Evolutionary conservation across 2,888 invertebrate species (phyloP).

Genomic region (Catocala nupta): DNA sequence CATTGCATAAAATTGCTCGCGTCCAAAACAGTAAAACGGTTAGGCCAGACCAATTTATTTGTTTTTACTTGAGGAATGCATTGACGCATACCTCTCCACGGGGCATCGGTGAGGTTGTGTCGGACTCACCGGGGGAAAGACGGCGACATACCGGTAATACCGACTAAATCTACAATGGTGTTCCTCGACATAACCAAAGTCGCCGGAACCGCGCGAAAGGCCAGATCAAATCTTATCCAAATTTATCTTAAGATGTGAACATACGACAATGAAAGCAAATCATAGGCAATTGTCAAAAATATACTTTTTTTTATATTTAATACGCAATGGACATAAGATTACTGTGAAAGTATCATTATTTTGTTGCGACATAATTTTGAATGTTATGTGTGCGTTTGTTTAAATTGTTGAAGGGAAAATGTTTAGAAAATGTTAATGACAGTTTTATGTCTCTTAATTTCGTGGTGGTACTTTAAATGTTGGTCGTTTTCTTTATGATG

Average conservation of each 20-base stretch:
- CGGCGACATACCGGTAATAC: too few species aligned
- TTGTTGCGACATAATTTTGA: conserved; percentile 27
- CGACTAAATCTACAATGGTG: too few species aligned
- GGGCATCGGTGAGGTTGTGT: too few species aligned
- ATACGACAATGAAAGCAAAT: conserved; percentile 38
- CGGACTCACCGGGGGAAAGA: too few species aligned
- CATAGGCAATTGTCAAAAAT: conserved; percentile 11
- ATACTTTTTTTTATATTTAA: conserved; percentile 13
- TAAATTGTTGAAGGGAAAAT: conserved; percentile 2
- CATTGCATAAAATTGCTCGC: conserved; percentile 45
- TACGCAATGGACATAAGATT: conserved; percentile 16
- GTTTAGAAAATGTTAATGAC: conserved; percentile 2
- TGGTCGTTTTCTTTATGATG: neutral
- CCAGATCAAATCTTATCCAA: conserved; percentile 35
- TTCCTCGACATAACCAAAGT: too few species aligned
- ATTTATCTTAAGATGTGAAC: conserved; percentile 31
- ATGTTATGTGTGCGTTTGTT: neutral
- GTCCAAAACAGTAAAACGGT: conserved; percentile 33
- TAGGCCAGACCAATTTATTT: neutral
- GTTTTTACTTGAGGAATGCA: too few species aligned
- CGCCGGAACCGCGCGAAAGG: too few species aligned
- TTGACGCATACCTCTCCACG: too few species aligned
- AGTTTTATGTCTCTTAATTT: conserved; percentile 5
- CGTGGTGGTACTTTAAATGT: neutral
- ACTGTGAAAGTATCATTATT: conserved; percentile 37